Evolutionary conservation across 1,140 invertebrate genomes (phyloP).

Genomic region (Drosophila seguyi): DNA sequence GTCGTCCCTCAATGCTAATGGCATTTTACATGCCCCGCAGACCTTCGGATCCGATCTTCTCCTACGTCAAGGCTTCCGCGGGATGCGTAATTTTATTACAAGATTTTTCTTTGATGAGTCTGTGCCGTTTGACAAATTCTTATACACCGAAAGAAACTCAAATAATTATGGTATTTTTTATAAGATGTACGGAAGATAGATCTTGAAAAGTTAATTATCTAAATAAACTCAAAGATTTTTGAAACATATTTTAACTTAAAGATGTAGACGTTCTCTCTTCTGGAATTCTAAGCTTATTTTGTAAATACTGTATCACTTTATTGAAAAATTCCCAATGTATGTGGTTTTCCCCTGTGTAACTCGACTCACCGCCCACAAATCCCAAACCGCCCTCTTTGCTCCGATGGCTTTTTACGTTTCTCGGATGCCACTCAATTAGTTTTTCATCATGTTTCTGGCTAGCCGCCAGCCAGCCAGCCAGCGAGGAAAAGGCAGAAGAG

Average conservation of each 20-base stretch:
- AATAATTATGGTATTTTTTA: too few species aligned
- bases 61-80: slow-evolving; percentile 59
- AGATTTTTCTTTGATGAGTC: slow-evolving; percentile 74
- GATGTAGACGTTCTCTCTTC: too few species aligned
- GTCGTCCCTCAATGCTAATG: slow-evolving; percentile 67
- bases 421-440: slow-evolving; percentile 72
- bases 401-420: slow-evolving; percentile 42
- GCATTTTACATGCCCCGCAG: slow-evolving; percentile 55
- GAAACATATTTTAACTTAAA: too few species aligned
- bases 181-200: too few species aligned
- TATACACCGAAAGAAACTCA: slow-evolving; percentile 9
- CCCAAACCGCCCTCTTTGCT: slow-evolving; percentile 19
- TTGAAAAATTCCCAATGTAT: too few species aligned
- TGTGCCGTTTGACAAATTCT: slow-evolving; percentile 29
- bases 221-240: too few species aligned
- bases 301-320: not conserved
- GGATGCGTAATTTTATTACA: slow-evolving; percentile 73
- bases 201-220: too few species aligned
- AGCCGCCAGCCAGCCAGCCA: slow-evolving; percentile 48
- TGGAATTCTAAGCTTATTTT: too few species aligned
- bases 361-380: slow-evolving; percentile 10
- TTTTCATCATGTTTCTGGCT: slow-evolving; percentile 69
- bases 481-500: slow-evolving; percentile 14
- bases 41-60: slow-evolving; percentile 32
- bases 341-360: slow-evolving; percentile 4